These are phyloP conservation scores for Conchocele bisecta DNA, from an alignment of 2,888 invertebrate species.

Conservation along the genomic window DNA sequence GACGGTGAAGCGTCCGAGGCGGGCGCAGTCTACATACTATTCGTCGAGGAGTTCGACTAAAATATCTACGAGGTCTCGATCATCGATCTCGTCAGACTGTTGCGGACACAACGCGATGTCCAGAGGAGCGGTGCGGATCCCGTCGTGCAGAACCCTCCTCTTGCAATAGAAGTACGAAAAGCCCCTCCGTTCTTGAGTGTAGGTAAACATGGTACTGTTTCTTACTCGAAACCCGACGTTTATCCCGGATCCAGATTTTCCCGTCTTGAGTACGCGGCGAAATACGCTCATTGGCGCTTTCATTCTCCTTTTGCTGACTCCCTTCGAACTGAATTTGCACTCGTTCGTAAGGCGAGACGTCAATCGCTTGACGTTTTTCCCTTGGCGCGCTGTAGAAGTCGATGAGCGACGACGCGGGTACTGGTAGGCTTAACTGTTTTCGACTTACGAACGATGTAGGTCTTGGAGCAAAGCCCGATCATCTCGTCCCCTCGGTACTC, in stretches of 20 bases:
- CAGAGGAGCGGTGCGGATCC: slow-evolving; percentile 36
- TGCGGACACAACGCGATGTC: slow-evolving; percentile 34
- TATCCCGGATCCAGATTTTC: slow-evolving; percentile 1
- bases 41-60: no score
- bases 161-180: slow-evolving; percentile 49
- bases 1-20: no score
- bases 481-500: no score
- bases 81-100: slow-evolving; percentile 9
- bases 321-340: slow-evolving; percentile 49
- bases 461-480: no score
- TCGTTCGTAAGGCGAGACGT: slow-evolving; percentile 8
- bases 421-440: no score
- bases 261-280: slow-evolving; percentile 20
- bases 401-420: no score
- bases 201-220: slow-evolving; percentile 21
- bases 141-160: slow-evolving; percentile 36
- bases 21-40: no score
- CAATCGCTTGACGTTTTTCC: not conserved
- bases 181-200: slow-evolving; percentile 23
- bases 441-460: no score
- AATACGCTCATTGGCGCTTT: slow-evolving; percentile 34
- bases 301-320: slow-evolving; percentile 29
- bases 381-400: not conserved
- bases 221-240: slow-evolving; percentile 39
- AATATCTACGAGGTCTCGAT: slow-evolving; percentile 30